A percentile compares a stretch with the other conserved stretches of the same genome.
These are phyloP conservation scores for Microcebus murinus DNA, from an alignment of 2,113 vertebrate genomes.

Conservation along the genomic window DNA sequence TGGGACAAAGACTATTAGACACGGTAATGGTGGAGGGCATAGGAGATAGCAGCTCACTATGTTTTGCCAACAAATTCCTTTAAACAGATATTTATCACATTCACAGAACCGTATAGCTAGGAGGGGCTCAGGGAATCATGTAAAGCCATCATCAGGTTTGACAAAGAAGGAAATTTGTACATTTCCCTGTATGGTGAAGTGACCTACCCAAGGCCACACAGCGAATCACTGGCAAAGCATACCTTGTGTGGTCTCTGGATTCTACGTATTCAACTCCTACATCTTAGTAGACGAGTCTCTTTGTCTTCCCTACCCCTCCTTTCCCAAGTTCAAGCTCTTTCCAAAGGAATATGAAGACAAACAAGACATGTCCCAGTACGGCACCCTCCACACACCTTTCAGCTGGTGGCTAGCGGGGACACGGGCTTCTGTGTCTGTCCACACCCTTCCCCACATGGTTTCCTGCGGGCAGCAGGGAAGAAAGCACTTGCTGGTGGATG, in stretches of 20 bases:
- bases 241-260: neutral
- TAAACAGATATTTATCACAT: neutral
- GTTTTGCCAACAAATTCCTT: neutral
- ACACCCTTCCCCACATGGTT: neutral
- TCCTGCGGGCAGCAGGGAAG: neutral
- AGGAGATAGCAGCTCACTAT: neutral
- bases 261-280: neutral
- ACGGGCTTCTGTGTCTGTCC: neutral
- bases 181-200: neutral
- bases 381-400: neutral
- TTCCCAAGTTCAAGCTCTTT: neutral
- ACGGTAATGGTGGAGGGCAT: neutral
- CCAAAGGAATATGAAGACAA: neutral
- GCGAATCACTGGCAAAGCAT: neutral
- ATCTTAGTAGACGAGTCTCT: neutral
- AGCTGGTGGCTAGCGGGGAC: neutral
- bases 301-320: neutral
- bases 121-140: neutral
- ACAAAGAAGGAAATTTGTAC: neutral
- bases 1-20: neutral
- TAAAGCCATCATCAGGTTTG: neutral
- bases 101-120: neutral
- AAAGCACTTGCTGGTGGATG: neutral
- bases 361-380: neutral
- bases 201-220: slow-evolving; percentile 53